Evolutionary conservation across 2,797 vertebrate genomes (phyloP), one percentile per base, ranked within the genome.

Genomic region (Huso huso): DNA sequence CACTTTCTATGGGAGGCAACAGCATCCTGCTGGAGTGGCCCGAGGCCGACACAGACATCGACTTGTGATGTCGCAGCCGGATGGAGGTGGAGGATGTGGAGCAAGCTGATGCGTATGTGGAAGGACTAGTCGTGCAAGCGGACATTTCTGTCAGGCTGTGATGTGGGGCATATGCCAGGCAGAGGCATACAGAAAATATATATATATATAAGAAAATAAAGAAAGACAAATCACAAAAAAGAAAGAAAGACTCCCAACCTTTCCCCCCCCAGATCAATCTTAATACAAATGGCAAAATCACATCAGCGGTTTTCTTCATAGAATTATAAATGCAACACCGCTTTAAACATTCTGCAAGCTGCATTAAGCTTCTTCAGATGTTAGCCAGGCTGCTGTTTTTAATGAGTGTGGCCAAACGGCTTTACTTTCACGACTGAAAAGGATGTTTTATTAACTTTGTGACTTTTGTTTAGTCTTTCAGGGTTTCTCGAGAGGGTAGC

Each of bases 61-160:
- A 88, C 83, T 87, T 92, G 87, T 90, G 92, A 90, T 91, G 89
- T 88, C 89, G 88, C 88, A 89, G 90, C 82, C 81, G 86, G 83
- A 89, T 82, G 75, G 89, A 91, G 86, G 89, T 84, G 83, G 91
- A 88, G 82, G 89, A 88, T 81, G 88, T 86, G 71, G 88, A 83
- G 79, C 88, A 91, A 84, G 84, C 80, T 82, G 89, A 91, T 81
- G 86, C 81, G 59, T 82, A 80, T 51, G 81, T 86, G 81, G 91
- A 90, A 75, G 84, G 80, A 84, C 86, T 88, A 78, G 87, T 82
- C 89, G 90, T 83, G 69, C 87, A 86, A 88, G 90, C 82, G 69
- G 86, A 85, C 90, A 91, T 88, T 85, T 90, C 90, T 80, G 88
- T 89, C 91, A 91, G 90, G 90, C 92, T 93, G 90, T 68, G 89